Evolutionary conservation across 2,888 invertebrate species (phyloP).

Genomic region (Oligia latruncula): DNA sequence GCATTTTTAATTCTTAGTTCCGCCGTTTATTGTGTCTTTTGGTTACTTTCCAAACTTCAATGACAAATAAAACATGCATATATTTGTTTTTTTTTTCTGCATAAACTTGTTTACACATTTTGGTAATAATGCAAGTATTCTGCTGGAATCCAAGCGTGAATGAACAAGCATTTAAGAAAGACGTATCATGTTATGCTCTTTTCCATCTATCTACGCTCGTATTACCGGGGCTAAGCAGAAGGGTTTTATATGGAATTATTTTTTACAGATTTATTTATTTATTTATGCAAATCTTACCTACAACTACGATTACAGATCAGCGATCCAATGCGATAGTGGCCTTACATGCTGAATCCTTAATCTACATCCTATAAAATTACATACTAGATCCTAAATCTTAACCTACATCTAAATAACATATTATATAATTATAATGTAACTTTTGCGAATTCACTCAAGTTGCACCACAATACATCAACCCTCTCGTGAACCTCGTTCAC

Average conservation of each 20-base stretch:
- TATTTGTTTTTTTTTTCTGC: neutral
- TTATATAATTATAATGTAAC: too few species aligned
- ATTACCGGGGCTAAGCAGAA: neutral
- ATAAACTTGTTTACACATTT: neutral
- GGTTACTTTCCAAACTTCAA: neutral
- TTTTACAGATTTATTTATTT: neutral
- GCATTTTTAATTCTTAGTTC: constrained; percentile 79
- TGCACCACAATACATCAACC: too few species aligned
- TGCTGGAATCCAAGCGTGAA: neutral
- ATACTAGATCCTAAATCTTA: too few species aligned
- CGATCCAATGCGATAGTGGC: too few species aligned
- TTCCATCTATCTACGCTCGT: neutral
- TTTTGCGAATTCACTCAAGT: too few species aligned
- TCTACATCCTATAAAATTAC: too few species aligned
- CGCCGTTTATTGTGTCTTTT: neutral
- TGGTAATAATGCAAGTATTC: neutral
- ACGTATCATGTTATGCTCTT: neutral
- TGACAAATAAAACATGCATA: neutral
- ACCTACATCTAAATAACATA: too few species aligned
- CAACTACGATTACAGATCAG: too few species aligned
- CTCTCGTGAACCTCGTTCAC: too few species aligned
- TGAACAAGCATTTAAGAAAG: neutral
- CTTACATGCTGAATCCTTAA: too few species aligned
- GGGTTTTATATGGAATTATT: neutral
- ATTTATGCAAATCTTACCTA: too few species aligned